Conservation (phyloP, 2,113 vertebrate genomes). For the Chaetodon trifascialis region DNA sequence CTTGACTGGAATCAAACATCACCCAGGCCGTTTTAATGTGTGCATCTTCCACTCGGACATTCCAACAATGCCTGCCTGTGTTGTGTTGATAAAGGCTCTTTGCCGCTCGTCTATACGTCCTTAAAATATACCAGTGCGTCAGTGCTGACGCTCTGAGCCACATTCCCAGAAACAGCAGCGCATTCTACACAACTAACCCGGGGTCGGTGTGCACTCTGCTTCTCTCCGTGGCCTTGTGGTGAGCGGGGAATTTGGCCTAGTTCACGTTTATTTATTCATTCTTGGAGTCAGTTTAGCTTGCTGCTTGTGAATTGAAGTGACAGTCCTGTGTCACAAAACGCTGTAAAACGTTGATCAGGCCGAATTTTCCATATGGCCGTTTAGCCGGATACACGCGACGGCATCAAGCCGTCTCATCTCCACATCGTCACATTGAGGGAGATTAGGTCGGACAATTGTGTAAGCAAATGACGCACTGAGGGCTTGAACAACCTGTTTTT, state of each 20-base stretch:
- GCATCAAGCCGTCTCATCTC: constrained; percentile 7
- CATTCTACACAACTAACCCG: constrained; percentile 41
- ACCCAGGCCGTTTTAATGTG: neutral
- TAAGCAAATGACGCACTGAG: neutral
- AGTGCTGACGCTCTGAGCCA: constrained; percentile 51
- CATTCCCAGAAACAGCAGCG: constrained; percentile 44
- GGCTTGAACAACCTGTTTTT: neutral
- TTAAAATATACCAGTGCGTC: constrained; percentile 39
- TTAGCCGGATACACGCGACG: neutral
- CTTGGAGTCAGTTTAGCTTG: neutral
- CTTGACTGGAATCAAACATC: constrained; percentile 9
- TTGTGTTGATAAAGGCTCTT: constrained; percentile 21
- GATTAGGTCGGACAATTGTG: constrained; percentile 17
- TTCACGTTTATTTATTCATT: constrained; percentile 21
- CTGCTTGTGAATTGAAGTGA: constrained; percentile 16
- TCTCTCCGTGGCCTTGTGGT: neutral
- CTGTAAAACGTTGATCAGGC: neutral
- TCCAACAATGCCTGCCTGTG: constrained; percentile 50
- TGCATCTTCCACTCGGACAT: neutral
- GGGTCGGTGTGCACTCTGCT: constrained; percentile 6
- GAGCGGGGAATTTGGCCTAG: neutral
- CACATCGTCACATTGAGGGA: neutral
- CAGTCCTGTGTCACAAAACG: constrained; percentile 21
- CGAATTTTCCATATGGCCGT: constrained; percentile 6
- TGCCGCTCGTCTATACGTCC: neutral